phyloP scores from a whole-genome alignment of 2,888 invertebrate species.

The Calephelis perditalis region DNA sequence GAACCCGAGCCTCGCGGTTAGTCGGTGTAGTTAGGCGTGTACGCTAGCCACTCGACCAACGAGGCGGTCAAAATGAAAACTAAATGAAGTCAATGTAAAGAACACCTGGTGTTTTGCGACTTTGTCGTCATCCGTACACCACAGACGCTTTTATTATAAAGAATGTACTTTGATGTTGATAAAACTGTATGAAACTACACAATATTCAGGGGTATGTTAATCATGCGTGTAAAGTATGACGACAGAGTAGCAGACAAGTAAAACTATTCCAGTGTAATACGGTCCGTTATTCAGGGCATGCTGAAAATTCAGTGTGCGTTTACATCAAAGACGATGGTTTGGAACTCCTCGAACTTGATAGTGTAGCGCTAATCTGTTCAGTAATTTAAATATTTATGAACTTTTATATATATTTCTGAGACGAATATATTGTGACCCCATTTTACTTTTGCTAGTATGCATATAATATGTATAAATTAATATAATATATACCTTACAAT shows the following conservation, averaged over 20 bases:
- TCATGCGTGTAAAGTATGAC: conserved; percentile 7
- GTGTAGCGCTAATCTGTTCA: neutral
- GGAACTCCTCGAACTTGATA: conserved; percentile 1
- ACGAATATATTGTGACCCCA: too few relatives aligned
- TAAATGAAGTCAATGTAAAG: too few relatives aligned
- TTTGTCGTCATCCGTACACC: too few relatives aligned
- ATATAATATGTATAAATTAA: too few relatives aligned
- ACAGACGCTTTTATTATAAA: neutral
- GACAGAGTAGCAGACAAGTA: conserved; percentile 13
- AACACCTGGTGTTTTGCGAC: too few relatives aligned
- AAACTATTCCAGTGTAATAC: conserved; percentile 13
- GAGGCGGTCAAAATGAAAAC: too few relatives aligned
- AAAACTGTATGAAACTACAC: conserved; percentile 3
- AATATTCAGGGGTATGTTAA: conserved; percentile 5
- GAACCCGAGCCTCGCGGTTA: too few relatives aligned
- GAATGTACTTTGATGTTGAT: conserved; percentile 4
- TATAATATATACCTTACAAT: too few relatives aligned
- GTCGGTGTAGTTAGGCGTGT: too few relatives aligned
- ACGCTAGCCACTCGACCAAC: too few relatives aligned
- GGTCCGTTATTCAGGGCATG: conserved; percentile 44
- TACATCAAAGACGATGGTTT: conserved; percentile 52
- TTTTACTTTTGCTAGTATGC: too few relatives aligned
- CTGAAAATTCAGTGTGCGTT: conserved; percentile 54
- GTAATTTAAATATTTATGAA: neutral
- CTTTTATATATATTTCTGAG: too few relatives aligned